phyloP scores from a whole-genome alignment of 2,797 vertebrate genomes.

The Poeciliopsis gracilis region DNA sequence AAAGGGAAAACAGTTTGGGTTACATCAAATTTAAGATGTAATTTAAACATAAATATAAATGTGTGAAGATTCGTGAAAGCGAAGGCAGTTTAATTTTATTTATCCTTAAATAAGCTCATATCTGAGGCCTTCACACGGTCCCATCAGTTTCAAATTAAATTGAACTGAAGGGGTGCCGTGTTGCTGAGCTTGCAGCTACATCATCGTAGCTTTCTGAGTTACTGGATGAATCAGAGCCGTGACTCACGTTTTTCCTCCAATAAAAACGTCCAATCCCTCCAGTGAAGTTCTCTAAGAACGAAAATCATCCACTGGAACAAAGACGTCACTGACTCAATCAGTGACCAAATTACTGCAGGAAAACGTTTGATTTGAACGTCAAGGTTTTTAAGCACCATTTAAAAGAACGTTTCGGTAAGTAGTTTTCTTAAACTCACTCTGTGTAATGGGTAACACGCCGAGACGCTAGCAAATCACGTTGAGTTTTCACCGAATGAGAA shows the following conservation, averaged over 20 bases:
- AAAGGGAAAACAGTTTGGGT: not conserved
- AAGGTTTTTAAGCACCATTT: not conserved
- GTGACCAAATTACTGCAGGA: not conserved
- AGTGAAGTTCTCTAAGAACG: not conserved
- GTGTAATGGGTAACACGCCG: not conserved
- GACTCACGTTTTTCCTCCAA: not conserved
- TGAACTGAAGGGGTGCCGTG: not conserved
- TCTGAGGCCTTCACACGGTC: not conserved
- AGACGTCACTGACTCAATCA: not conserved
- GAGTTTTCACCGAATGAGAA: not conserved
- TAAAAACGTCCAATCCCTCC: not conserved
- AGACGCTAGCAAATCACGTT: not conserved
- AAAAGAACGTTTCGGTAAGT: not conserved
- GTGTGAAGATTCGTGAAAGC: not conserved
- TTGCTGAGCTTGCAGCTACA: not conserved
- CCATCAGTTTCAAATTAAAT: not conserved
- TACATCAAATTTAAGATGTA: not conserved
- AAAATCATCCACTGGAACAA: not conserved
- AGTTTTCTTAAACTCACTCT: not conserved
- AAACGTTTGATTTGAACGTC: not conserved
- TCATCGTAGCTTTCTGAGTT: not conserved
- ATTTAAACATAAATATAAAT: not conserved
- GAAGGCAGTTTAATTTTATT: not conserved
- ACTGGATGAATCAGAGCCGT: not conserved
- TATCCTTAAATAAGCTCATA: too few species aligned